These are phyloP conservation scores for Saimiri boliviensis DNA, from an alignment of 2,113 vertebrate genomes.

Conservation along the genomic window DNA sequence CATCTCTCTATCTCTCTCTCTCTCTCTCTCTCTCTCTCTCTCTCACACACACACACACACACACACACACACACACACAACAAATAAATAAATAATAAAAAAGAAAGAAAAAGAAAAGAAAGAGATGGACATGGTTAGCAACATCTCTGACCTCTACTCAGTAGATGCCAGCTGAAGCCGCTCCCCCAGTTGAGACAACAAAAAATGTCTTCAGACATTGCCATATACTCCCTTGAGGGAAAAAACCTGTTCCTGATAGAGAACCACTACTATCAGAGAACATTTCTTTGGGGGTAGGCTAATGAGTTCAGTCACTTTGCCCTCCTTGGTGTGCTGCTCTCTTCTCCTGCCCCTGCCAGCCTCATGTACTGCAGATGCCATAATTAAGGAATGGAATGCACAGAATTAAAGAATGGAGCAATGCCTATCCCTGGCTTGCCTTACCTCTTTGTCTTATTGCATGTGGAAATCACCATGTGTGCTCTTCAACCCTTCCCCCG, in stretches of 20 bases:
- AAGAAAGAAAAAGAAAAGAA: too few species aligned
- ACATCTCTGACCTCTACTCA: not conserved
- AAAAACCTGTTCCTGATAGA: not conserved
- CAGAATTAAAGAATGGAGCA: not conserved
- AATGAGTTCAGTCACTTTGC: not conserved
- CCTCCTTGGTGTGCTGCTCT: not conserved
- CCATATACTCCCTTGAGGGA: rapidly evolving
- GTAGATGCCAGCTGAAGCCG: not conserved
- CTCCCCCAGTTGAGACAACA: not conserved
- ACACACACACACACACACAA: too few species aligned
- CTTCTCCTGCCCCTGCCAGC: not conserved
- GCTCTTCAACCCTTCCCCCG: not conserved
- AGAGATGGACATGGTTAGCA: too few species aligned
- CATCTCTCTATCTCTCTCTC: too few species aligned
- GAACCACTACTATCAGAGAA: not conserved
- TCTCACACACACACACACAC: too few species aligned
- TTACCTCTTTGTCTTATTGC: not conserved
- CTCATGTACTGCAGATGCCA: rapidly evolving
- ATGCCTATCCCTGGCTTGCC: not conserved
- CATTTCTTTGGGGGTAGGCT: not conserved
- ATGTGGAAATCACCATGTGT: rapidly evolving
- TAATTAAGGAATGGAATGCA: not conserved
- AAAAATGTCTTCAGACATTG: not conserved
- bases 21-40: too few species aligned
- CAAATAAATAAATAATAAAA: too few species aligned